Percentiles rank a stretch among this genome's conserved stretches.
These are phyloP conservation scores for Tridacna gigas DNA, from an alignment of 2,888 invertebrate genomes.

Conservation along the genomic window DNA sequence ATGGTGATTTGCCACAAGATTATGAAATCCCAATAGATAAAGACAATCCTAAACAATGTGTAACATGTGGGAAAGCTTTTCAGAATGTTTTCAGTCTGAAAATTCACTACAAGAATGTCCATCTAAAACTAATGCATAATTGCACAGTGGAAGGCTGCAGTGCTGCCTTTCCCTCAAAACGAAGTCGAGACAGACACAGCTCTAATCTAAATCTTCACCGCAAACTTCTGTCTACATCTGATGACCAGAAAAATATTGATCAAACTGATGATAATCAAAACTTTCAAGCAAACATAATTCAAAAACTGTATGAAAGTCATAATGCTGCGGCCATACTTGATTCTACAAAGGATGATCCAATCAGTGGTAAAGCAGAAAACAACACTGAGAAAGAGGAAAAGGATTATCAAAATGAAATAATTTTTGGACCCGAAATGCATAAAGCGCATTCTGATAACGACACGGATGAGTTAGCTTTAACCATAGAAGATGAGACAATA, in stretches of 20 bases:
- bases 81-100: constrained; percentile 97
- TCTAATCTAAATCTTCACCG: constrained; percentile 96
- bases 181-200: constrained; percentile 96
- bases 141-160: constrained; percentile 97
- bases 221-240: constrained; percentile 88
- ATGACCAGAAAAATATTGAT: constrained; percentile 55
- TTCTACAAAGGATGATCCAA: constrained; percentile 46
- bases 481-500: constrained; percentile 85
- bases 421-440: constrained; percentile 33
- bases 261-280: constrained; percentile 65
- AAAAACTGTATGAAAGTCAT: constrained; percentile 61
- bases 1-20: constrained; percentile 56
- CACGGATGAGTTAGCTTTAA: constrained; percentile 33
- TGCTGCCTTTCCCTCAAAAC: constrained; percentile 96
- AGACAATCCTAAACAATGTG: constrained; percentile 95
- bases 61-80: constrained; percentile 96
- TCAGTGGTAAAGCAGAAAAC: constrained; percentile 45
- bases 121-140: constrained; percentile 97
- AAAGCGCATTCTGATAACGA: constrained; percentile 36
- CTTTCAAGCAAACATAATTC: constrained; percentile 63
- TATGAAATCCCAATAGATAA: constrained; percentile 94
- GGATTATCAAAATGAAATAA: constrained; percentile 55
- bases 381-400: constrained; percentile 59
- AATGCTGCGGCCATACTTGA: constrained; percentile 20
- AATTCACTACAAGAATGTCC: constrained; percentile 97